Conservation (phyloP, 1,140 invertebrate genomes). For the Hetaerina americana region DNA sequence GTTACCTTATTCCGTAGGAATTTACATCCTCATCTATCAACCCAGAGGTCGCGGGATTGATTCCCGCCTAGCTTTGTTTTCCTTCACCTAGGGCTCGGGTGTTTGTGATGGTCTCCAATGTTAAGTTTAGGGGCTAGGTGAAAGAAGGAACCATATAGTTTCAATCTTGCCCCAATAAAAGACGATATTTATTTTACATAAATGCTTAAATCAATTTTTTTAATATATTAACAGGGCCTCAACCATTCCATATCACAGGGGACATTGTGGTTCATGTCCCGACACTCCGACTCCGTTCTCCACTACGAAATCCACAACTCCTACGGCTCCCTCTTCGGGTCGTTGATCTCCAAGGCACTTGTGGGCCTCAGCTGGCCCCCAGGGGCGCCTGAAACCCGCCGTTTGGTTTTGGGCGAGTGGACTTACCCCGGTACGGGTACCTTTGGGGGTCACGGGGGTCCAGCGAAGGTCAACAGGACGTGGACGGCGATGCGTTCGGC, state of each 20-base stretch:
- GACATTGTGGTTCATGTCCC: slow-evolving; percentile 5
- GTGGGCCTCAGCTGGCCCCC: background rate
- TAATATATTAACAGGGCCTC: background rate
- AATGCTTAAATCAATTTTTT: too few species aligned
- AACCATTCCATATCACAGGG: slow-evolving; percentile 3
- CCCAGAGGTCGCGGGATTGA: too few species aligned
- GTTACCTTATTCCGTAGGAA: too few species aligned
- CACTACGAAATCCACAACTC: slow-evolving; percentile 9
- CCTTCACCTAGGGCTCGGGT: too few species aligned
- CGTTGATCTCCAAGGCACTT: background rate
- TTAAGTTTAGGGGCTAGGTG: too few species aligned
- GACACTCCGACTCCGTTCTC: background rate
- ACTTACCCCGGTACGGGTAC: background rate
- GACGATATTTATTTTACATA: too few species aligned
- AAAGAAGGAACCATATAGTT: too few species aligned
- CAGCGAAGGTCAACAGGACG: background rate
- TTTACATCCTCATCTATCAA: too few species aligned
- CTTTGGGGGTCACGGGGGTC: slow-evolving; percentile 1
- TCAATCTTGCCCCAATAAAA: too few species aligned
- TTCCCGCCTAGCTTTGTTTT: too few species aligned
- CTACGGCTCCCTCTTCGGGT: background rate
- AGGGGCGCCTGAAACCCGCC: background rate
- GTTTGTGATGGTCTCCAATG: too few species aligned
- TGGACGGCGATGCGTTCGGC: slow-evolving; percentile 1
- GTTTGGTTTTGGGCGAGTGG: background rate